These are phyloP conservation scores for Megaceryle torquata DNA, from an alignment of 2,113 vertebrate genomes.

Conservation along the genomic window DNA sequence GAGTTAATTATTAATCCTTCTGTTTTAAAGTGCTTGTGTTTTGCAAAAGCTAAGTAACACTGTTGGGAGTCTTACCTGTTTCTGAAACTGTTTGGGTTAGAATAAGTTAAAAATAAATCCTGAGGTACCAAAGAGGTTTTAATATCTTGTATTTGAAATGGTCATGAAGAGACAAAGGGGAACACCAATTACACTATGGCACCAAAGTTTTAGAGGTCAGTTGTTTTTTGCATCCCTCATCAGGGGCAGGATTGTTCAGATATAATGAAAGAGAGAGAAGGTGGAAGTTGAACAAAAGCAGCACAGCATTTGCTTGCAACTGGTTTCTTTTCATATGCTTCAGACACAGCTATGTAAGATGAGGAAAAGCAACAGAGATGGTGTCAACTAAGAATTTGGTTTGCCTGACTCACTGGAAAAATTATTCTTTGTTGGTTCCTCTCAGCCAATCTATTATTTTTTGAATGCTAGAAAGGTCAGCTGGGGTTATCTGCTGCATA, in stretches of 20 bases:
- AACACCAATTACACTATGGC: neutral
- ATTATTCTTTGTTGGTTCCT: neutral
- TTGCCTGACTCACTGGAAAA: neutral
- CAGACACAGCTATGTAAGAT: neutral
- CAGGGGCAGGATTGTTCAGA: neutral
- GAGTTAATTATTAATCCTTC: neutral
- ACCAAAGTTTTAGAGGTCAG: neutral
- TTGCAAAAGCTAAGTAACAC: neutral
- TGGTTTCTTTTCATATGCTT: neutral
- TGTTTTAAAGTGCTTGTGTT: neutral
- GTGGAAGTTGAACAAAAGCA: neutral
- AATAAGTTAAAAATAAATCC: neutral
- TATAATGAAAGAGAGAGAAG: neutral
- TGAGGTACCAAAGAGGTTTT: neutral
- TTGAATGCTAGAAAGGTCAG: neutral
- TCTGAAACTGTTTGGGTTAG: neutral
- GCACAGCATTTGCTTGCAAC: neutral
- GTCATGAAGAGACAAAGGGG: neutral
- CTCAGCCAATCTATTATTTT: neutral
- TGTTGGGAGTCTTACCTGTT: neutral
- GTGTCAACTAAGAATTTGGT: neutral
- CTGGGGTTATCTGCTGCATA: neutral
- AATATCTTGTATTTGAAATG: neutral
- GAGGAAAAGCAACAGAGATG: neutral
- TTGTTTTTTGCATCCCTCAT: neutral